Evolutionary conservation across 2,797 vertebrate species (phyloP).

Genomic region (Craterocephalus amniculus): DNA sequence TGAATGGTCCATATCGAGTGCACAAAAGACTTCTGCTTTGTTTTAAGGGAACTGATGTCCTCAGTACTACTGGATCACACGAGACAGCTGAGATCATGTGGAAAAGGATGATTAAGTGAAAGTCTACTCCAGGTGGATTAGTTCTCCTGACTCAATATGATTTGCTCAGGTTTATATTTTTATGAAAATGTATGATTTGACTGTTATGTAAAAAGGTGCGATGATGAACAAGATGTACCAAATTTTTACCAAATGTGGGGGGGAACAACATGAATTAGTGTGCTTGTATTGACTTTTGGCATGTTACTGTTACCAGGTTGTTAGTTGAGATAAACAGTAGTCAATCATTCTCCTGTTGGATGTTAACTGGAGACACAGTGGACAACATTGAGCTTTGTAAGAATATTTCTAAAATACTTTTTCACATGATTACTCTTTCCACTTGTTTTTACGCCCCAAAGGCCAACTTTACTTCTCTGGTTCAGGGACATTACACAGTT

Average conservation of each 20-base stretch:
- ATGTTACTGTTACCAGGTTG: background rate
- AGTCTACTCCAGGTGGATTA: background rate
- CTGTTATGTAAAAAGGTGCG: background rate
- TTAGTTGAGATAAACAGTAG: background rate
- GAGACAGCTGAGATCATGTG: background rate
- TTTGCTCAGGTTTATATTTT: background rate
- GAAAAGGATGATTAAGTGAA: background rate
- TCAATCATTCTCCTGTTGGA: too few relatives aligned
- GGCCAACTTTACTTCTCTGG: too few relatives aligned
- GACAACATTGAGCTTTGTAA: too few relatives aligned
- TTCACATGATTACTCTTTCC: too few relatives aligned
- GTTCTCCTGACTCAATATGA: background rate
- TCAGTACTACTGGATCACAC: background rate
- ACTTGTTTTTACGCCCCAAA: too few relatives aligned
- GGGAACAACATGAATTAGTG: too few relatives aligned
- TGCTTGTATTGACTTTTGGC: background rate
- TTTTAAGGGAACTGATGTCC: background rate
- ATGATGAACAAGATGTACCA: background rate
- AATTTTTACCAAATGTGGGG: too few relatives aligned
- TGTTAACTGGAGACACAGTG: too few relatives aligned
- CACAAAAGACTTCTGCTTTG: conserved; percentile 16
- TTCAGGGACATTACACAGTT: too few relatives aligned
- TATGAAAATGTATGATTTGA: background rate
- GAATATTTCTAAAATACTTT: too few relatives aligned
- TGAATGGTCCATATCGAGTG: background rate